phyloP scores from a whole-genome alignment of 2,888 invertebrate genomes.

The Lochmaea crataegi region DNA sequence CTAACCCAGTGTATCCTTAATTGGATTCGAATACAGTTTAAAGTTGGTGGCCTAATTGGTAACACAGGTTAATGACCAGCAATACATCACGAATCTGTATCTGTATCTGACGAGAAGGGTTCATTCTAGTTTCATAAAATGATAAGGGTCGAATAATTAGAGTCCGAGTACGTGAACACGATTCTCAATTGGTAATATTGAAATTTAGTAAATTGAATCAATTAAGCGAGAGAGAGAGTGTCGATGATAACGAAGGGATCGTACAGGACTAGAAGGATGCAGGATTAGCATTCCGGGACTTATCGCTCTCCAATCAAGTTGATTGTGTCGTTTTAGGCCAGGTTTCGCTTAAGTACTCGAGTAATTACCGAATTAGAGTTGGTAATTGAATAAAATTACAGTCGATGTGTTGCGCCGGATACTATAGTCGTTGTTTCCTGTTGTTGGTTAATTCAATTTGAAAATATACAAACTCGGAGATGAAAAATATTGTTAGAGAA shows the following conservation, averaged over 20 bases:
- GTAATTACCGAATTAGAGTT: slow-evolving; percentile 23
- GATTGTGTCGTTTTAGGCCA: slow-evolving; percentile 31
- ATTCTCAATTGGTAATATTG: slow-evolving; percentile 39
- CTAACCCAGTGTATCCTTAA: neutral
- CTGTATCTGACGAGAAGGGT: slow-evolving; percentile 28
- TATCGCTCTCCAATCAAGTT: slow-evolving; percentile 31
- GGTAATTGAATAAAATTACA: slow-evolving; percentile 17
- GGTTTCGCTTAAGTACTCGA: slow-evolving; percentile 23
- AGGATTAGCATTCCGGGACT: slow-evolving; percentile 26
- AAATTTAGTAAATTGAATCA: slow-evolving; percentile 44
- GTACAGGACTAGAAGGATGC: slow-evolving; percentile 18
- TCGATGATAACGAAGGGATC: slow-evolving; percentile 35
- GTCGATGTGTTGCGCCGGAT: slow-evolving; percentile 4
- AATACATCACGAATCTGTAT: slow-evolving; percentile 22
- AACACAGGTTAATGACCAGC: slow-evolving; percentile 1
- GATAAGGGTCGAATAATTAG: slow-evolving; percentile 30
- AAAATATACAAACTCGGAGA: neutral
- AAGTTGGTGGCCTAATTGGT: neutral
- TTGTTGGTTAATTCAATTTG: neutral
- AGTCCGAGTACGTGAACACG: slow-evolving; percentile 27
- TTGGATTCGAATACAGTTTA: neutral
- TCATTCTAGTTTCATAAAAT: slow-evolving; percentile 31
- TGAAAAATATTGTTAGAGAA: neutral
- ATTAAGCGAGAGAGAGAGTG: slow-evolving; percentile 38
- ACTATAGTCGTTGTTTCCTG: neutral